Evolutionary conservation across 2,113 vertebrate species (phyloP).

Genomic region (Nothobranchius furzeri): DNA sequence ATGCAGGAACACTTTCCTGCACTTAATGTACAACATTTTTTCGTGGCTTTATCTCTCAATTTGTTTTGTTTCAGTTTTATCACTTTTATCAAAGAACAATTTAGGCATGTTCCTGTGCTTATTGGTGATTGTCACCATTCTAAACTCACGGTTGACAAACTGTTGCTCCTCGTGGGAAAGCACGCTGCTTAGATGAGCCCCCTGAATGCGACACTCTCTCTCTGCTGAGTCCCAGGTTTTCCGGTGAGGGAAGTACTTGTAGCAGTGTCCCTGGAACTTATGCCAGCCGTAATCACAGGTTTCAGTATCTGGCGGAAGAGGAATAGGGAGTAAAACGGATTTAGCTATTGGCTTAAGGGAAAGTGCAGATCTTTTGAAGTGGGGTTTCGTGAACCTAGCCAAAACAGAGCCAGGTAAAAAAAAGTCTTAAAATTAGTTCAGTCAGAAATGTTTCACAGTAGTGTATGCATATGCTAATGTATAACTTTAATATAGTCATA

Average conservation of each 20-base stretch:
- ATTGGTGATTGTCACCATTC: background rate
- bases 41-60: background rate
- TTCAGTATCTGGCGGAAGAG: slow-evolving; percentile 85
- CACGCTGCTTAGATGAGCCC: slow-evolving; percentile 92
- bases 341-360: background rate
- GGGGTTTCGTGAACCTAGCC: too few species aligned
- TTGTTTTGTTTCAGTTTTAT: slow-evolving; percentile 3
- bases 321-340: background rate
- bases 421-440: too few species aligned
- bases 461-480: too few species aligned
- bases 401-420: too few species aligned
- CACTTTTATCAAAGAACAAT: background rate
- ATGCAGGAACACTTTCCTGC: slow-evolving; percentile 60
- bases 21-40: slow-evolving; percentile 13
- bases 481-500: too few species aligned
- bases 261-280: slow-evolving; percentile 98
- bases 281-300: slow-evolving; percentile 95
- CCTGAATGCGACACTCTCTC: slow-evolving; percentile 92
- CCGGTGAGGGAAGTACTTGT: slow-evolving; percentile 91
- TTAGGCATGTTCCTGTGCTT: background rate
- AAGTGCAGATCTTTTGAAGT: too few species aligned
- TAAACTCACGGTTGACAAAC: slow-evolving; percentile 92
- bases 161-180: slow-evolving; percentile 90
- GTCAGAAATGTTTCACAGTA: too few species aligned
- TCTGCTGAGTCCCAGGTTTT: slow-evolving; percentile 95